phyloP scores from a whole-genome alignment of 1,140 invertebrate genomes.

The Solenopsis invicta region DNA sequence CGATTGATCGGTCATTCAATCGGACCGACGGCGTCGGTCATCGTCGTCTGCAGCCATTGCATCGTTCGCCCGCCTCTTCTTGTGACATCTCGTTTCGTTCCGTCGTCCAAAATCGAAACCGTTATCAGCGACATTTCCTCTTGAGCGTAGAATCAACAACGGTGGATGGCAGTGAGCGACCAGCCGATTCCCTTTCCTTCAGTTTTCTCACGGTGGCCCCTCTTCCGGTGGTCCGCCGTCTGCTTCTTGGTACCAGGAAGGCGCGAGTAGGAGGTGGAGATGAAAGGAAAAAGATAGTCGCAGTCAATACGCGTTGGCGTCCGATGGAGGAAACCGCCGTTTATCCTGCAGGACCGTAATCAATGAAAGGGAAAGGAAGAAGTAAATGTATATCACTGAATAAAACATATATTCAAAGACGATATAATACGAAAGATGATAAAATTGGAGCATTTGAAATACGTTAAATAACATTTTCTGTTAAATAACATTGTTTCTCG shows the following conservation, averaged over 20 bases:
- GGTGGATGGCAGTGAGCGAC: constrained; percentile 49
- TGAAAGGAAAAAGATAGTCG: constrained; percentile 52
- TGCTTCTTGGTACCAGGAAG: constrained; percentile 55
- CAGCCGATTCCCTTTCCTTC: constrained; percentile 57
- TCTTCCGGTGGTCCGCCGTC: constrained; percentile 71
- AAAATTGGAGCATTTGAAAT: not conserved
- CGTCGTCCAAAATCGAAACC: constrained; percentile 65
- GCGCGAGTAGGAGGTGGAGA: constrained; percentile 45
- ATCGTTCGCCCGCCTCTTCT: constrained; percentile 42
- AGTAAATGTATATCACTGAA: not conserved
- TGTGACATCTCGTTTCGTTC: constrained; percentile 48
- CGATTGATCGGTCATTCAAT: constrained; percentile 54
- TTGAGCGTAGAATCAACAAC: constrained; percentile 67
- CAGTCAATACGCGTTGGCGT: constrained; percentile 34
- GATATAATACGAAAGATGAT: not conserved
- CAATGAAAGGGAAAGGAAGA: constrained; percentile 35
- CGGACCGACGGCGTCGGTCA: constrained; percentile 39
- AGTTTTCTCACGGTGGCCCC: constrained; percentile 74
- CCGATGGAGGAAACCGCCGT: constrained; percentile 32
- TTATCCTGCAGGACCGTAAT: constrained; percentile 37
- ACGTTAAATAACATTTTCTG: not conserved
- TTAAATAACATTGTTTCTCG: not conserved
- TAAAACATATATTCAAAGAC: not conserved
- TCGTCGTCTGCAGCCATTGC: constrained; percentile 33
- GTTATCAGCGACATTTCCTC: constrained; percentile 72